Percentiles rank a stretch among this genome's conserved stretches.
These are phyloP conservation scores for Hippocampus abdominalis DNA, from an alignment of 2,113 vertebrate genomes.

Conservation along the genomic window DNA sequence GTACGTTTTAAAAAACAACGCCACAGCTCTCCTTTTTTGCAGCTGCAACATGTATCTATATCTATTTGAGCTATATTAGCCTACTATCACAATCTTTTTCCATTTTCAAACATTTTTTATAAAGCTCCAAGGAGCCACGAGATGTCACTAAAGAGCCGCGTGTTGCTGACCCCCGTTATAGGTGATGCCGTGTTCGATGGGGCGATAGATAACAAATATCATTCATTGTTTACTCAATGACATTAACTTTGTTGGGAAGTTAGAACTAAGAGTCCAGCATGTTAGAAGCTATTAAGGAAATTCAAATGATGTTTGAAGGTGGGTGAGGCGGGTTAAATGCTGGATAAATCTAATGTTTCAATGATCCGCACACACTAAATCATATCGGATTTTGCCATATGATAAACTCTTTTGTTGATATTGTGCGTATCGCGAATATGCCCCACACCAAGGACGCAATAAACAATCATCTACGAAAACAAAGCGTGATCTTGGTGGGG, in stretches of 20 bases:
- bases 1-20: too few relatives aligned
- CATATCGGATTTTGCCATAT: not conserved
- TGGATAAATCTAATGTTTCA: not conserved
- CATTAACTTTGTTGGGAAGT: conserved; percentile 78
- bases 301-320: conserved; percentile 1
- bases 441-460: conserved; percentile 12
- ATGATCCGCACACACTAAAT: not conserved
- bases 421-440: not conserved
- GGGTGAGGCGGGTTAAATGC: not conserved
- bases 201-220: conserved; percentile 92
- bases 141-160: too few relatives aligned
- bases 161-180: too few relatives aligned
- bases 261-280: conserved; percentile 46
- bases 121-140: too few relatives aligned
- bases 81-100: too few relatives aligned
- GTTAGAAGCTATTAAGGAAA: conserved; percentile 28
- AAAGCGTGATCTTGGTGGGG: conserved; percentile 14
- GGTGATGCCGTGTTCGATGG: conserved; percentile 85
- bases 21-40: too few relatives aligned
- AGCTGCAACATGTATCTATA: too few relatives aligned
- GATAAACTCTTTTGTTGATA: not conserved
- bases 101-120: too few relatives aligned
- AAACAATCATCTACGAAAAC: conserved; percentile 15
- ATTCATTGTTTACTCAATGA: conserved; percentile 94
- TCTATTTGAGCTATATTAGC: too few relatives aligned